These are phyloP conservation scores for Drosophila ezoana DNA, from an alignment of 2,888 invertebrate genomes.

Conservation along the genomic window DNA sequence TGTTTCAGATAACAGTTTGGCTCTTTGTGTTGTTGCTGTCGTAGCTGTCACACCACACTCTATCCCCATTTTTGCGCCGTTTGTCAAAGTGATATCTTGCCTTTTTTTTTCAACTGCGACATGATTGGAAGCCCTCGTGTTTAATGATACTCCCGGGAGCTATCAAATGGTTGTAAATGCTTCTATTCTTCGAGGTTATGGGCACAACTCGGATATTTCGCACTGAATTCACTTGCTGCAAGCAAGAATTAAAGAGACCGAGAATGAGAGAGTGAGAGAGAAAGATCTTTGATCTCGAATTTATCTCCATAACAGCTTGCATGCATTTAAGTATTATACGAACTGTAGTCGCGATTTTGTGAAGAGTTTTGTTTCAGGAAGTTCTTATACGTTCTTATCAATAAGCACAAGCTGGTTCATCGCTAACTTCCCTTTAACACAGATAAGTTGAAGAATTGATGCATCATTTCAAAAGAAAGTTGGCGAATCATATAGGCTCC, in stretches of 20 bases:
- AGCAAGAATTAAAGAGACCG: background rate
- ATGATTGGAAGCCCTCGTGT: slow-evolving; percentile 16
- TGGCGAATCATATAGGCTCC: background rate
- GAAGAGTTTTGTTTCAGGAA: slow-evolving; percentile 16
- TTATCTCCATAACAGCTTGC: slow-evolving; percentile 7
- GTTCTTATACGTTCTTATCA: slow-evolving; percentile 21
- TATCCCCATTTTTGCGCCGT: slow-evolving; percentile 34
- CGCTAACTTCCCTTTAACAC: slow-evolving; percentile 13
- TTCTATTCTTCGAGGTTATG: slow-evolving; percentile 16
- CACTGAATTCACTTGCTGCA: background rate
- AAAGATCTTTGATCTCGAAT: background rate
- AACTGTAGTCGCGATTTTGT: slow-evolving; percentile 7
- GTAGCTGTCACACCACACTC: slow-evolving; percentile 30
- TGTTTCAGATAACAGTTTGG: slow-evolving; percentile 61
- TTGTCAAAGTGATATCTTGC: slow-evolving; percentile 44
- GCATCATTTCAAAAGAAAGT: slow-evolving; percentile 6
- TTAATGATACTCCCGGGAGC: slow-evolving; percentile 6
- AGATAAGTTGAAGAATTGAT: slow-evolving; percentile 19
- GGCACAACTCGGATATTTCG: slow-evolving; percentile 1
- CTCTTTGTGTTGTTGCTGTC: slow-evolving; percentile 41
- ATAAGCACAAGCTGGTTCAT: slow-evolving; percentile 10
- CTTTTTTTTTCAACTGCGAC: slow-evolving; percentile 41
- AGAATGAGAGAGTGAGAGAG: background rate
- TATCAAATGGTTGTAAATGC: slow-evolving; percentile 1
- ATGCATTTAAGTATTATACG: slow-evolving; percentile 8